These are phyloP conservation scores for Phlogophora meticulosa DNA, from an alignment of 2,888 invertebrate genomes.

Conservation along the genomic window DNA sequence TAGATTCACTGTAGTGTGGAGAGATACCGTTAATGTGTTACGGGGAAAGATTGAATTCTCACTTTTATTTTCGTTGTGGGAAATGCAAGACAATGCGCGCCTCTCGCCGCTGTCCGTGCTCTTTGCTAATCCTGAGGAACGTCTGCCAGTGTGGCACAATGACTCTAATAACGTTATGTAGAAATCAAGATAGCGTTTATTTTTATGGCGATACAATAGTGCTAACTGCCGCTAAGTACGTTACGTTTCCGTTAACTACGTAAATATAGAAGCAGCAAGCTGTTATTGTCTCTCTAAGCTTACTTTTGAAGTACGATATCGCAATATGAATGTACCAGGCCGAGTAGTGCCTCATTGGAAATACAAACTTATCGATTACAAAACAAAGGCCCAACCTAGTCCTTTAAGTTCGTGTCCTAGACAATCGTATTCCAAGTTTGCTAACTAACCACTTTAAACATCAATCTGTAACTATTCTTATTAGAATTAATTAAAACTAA, in stretches of 20 bases:
- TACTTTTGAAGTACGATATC: constrained; percentile 25
- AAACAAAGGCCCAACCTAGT: constrained; percentile 47
- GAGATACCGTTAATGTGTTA: constrained; percentile 82
- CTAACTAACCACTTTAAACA: constrained; percentile 59
- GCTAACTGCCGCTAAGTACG: constrained; percentile 51
- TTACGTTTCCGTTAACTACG: constrained; percentile 17
- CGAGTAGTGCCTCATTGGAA: constrained; percentile 33
- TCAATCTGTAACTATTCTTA: constrained; percentile 67
- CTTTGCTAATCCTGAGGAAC: constrained; percentile 69
- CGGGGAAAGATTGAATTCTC: constrained; percentile 82
- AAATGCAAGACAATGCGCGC: constrained; percentile 61
- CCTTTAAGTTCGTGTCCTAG: constrained; percentile 43
- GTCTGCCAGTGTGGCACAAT: constrained; percentile 54
- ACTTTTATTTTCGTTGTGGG: constrained; percentile 87
- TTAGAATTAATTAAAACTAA: constrained; percentile 67
- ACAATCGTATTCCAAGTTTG: constrained; percentile 43
- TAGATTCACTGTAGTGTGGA: constrained; percentile 82
- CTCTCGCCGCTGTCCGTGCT: constrained; percentile 41
- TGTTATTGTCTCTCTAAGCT: constrained; percentile 14
- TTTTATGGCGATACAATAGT: constrained; percentile 48
- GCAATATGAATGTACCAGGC: constrained; percentile 36
- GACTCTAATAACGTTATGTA: constrained; percentile 60
- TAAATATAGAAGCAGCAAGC: constrained; percentile 12
- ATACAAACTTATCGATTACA: constrained; percentile 50
- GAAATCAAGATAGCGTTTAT: constrained; percentile 48